These are phyloP conservation scores for Drosophila jambulina DNA, from an alignment of 1,140 invertebrate genomes.

Conservation along the genomic window DNA sequence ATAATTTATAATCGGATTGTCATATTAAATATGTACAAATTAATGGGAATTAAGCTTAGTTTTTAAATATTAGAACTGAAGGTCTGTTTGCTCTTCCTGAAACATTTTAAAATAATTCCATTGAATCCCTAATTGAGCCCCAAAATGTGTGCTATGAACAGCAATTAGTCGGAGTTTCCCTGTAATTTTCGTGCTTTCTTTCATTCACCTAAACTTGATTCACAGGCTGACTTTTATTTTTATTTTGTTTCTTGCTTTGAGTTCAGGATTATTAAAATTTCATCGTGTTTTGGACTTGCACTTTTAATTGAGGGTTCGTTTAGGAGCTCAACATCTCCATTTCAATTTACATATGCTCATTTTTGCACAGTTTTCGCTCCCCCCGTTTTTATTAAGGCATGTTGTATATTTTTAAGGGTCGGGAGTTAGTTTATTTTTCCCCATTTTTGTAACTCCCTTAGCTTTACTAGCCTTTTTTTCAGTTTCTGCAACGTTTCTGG, in stretches of 20 bases:
- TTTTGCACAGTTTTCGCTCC: background rate
- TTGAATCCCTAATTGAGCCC: conserved; percentile 4
- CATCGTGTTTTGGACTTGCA: background rate
- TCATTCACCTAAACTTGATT: background rate
- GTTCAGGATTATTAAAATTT: conserved; percentile 11
- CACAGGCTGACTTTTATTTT: background rate
- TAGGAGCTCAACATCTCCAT: conserved; percentile 11
- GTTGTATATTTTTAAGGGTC: conserved; percentile 14
- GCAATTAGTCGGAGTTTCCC: conserved; percentile 1
- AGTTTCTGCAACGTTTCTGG: background rate
- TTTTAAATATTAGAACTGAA: background rate
- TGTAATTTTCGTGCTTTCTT: conserved; percentile 10
- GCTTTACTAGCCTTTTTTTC: background rate
- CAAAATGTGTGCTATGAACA: conserved; percentile 6
- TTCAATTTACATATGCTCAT: conserved; percentile 8
- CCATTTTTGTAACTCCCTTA: background rate
- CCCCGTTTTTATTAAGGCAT: background rate
- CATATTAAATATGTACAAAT: conserved; percentile 7
- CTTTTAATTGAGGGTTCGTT: conserved; percentile 28
- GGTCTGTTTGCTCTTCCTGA: background rate
- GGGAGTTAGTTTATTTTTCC: conserved; percentile 1
- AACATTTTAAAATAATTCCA: background rate
- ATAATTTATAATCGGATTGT: conserved; percentile 33
- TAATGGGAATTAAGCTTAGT: background rate
- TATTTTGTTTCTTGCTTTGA: background rate